These are phyloP conservation scores for Adelphocoris suturalis DNA, from an alignment of 2,888 invertebrate species.

Conservation along the genomic window DNA sequence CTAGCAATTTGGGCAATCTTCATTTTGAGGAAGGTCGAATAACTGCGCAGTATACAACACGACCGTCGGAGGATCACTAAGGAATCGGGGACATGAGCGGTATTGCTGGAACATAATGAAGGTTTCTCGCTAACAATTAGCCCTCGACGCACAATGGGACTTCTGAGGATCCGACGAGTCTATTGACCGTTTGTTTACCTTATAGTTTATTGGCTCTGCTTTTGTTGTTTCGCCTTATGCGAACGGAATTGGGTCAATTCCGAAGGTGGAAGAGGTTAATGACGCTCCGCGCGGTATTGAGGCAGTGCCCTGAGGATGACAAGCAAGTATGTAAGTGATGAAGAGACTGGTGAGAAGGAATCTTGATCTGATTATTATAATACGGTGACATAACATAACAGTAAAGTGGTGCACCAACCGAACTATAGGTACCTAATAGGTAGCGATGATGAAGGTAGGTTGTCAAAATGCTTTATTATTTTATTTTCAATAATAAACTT, in stretches of 20 bases:
- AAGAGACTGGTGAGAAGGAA: not conserved
- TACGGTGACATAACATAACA: too few relatives aligned
- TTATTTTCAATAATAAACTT: too few relatives aligned
- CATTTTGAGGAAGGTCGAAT: not conserved
- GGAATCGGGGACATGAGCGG: not conserved
- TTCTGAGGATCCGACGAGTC: conserved; percentile 38
- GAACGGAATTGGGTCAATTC: conserved; percentile 15
- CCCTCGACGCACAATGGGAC: not conserved
- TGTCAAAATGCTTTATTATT: too few relatives aligned
- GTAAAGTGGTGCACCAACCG: too few relatives aligned
- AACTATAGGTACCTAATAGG: too few relatives aligned
- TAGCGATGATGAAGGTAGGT: too few relatives aligned
- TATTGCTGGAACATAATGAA: conserved; percentile 11
- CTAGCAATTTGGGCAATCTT: not conserved
- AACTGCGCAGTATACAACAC: not conserved
- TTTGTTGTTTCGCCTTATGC: conserved; percentile 34
- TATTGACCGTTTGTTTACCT: conserved; percentile 42
- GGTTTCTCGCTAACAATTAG: conserved; percentile 48
- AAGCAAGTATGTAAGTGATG: not conserved
- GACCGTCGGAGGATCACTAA: not conserved
- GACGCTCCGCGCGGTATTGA: conserved; percentile 20
- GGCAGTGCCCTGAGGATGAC: conserved; percentile 16
- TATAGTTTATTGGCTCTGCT: conserved; percentile 41
- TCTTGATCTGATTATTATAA: not conserved
- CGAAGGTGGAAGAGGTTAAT: conserved; percentile 4